Conservation (phyloP, 2,797 vertebrate species). For the Astyanax mexicanus region DNA sequence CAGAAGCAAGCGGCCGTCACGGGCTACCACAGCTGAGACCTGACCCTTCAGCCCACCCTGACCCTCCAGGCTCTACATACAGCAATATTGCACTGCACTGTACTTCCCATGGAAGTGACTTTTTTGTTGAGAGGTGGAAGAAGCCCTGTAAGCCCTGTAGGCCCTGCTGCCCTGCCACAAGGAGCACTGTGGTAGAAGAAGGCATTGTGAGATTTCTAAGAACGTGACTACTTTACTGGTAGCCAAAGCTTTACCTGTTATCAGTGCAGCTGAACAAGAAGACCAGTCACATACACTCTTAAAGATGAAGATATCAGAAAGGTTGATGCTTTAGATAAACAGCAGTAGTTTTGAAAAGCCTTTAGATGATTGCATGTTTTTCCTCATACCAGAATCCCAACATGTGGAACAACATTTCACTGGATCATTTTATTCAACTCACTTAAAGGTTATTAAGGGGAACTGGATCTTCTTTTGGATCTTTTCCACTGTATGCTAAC, state of each 20-base stretch:
- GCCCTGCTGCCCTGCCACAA: slow-evolving; percentile 35
- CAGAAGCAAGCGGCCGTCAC: slow-evolving; percentile 92
- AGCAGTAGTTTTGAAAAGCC: too few relatives aligned
- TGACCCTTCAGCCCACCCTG: slow-evolving; percentile 9
- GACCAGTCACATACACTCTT: slow-evolving; percentile 18
- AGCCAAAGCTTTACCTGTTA: slow-evolving; percentile 39
- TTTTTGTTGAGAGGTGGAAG: slow-evolving; percentile 39
- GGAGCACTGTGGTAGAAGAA: slow-evolving; percentile 37
- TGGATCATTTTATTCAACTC: neutral
- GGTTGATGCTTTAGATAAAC: neutral
- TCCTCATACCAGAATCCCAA: too few relatives aligned
- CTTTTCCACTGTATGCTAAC: too few relatives aligned
- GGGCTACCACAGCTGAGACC: slow-evolving; percentile 93
- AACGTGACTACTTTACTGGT: slow-evolving; percentile 24
- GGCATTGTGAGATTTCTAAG: slow-evolving; percentile 24
- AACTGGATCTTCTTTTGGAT: neutral
- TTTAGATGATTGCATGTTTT: too few relatives aligned
- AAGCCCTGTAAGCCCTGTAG: slow-evolving; percentile 13
- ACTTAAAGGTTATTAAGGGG: neutral
- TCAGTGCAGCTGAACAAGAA: slow-evolving; percentile 41
- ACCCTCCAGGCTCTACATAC: slow-evolving; percentile 35
- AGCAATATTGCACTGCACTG: slow-evolving; percentile 66
- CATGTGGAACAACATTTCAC: neutral
- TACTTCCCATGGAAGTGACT: slow-evolving; percentile 83
- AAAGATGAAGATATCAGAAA: neutral